Evolutionary conservation across 2,888 invertebrate species (phyloP), one percentile per base, ranked within the genome.

Genomic region (Drosophila histrio): DNA sequence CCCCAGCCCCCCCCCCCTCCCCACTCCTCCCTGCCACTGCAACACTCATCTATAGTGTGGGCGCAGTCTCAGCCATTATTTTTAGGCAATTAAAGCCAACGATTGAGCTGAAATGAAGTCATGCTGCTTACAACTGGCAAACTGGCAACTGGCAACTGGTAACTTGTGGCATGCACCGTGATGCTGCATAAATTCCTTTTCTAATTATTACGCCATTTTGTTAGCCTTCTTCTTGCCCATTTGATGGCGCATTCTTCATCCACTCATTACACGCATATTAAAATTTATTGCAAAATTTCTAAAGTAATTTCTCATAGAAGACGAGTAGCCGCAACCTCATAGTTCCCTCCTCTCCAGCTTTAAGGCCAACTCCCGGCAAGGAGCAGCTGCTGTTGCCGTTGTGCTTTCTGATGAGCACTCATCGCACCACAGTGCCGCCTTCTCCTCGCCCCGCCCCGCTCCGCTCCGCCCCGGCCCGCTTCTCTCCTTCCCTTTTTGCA

Each of bases 221-320:
- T 77, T 46, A n/a, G 38, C 24, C 49, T 15, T 24, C 17, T 36
- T 17, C 38, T 38, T 26, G 50, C 54, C 38, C 30, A 13, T 54
- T 53, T 39, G 60, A 13, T 66, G 44, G 62, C 44, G 67, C 81
- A 82, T 84, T 85, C 83, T 87, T 79, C 83, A 75, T 64, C 47
- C 73, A 76, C 88, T 87, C 83, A 86, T 86, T 86, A 87, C 86
- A 86, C 86, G 86, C 86, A 83, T 86, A 86, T 86, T 86, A 86
- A 87, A 87, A 86, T 87, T 87, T 88, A 87, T 87, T 86, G 88
- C 86, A 67, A 72, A 86, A 73, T 81, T 87, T 86, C 75, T 70
- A 79, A 77, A 77, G 79, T 70, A 80, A 85, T 87, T 85, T 87
- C 72, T 87, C 78, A 83, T 87, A 81, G 86, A 83, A 85, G 82